phyloP scores from a whole-genome alignment of 2,888 invertebrate species.

The Nysson spinosus region DNA sequence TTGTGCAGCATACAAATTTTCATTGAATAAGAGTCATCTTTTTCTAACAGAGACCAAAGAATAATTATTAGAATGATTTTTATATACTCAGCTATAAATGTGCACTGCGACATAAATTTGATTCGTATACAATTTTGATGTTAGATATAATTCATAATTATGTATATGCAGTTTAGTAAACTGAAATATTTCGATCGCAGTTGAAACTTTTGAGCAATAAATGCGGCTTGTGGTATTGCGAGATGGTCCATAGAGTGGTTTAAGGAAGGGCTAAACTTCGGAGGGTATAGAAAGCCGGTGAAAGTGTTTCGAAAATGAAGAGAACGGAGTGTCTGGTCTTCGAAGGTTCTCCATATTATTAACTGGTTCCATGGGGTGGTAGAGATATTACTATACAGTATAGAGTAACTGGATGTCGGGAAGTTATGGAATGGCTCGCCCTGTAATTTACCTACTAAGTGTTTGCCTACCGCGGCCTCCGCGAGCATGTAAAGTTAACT shows the following conservation, averaged over 20 bases:
- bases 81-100: no score
- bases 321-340: conserved; percentile 11
- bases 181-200: background rate
- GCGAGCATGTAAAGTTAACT: conserved; percentile 69
- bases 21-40: no score
- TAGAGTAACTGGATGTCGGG: conserved; percentile 58
- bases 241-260: background rate
- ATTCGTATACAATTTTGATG: no score
- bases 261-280: background rate
- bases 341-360: conserved; percentile 56
- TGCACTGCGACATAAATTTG: no score
- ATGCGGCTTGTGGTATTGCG: background rate
- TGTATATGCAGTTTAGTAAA: no score
- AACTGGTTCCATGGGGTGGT: conserved; percentile 44
- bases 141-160: no score
- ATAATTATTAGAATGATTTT: no score
- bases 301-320: conserved; percentile 30
- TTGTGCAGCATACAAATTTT: no score
- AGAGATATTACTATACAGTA: conserved; percentile 56
- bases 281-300: background rate
- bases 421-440: conserved; percentile 70
- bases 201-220: background rate
- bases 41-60: no score
- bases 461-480: conserved; percentile 66
- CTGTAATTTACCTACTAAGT: conserved; percentile 73